Base-by-base conservation (phyloP, 2,797 vertebrate species). In the Galagoides demidoff region DNA sequence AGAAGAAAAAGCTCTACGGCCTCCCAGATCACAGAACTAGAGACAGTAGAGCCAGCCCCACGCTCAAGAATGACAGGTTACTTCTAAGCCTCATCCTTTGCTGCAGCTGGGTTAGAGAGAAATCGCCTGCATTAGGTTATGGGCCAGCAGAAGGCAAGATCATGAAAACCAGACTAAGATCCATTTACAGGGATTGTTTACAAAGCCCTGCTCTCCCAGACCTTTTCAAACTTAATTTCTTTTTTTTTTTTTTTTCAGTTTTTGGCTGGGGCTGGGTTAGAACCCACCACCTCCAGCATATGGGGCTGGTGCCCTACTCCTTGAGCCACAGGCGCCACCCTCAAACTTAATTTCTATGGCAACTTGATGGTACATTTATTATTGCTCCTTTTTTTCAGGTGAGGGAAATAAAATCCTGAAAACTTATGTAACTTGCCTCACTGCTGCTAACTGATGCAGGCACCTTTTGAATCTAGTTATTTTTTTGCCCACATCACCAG, bases 11-110 rank as follows among this genome's bases (percentile, higher is more conserved):
- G 43, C 22, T 55, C 3, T 55, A 66, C 1, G 66, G 29, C 14
- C 64, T 90, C 19, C 34, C 37, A 59, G 25, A 77, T 37, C 29
- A n/a, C 68, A 70, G 17, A 73, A 22, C 4, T 81, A 82, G 16
- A 84, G 34, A 77, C 70, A 43, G 25, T 10, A 34, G 16, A 25
- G 66, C 11, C 49, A 45, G 31, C 16, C 63, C 5, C 57, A 31
- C 23, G 17, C 81, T 92, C 85, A 12, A 64, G 76, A 96, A 93
- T 63, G 37, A 27, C 37, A 70, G 13, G n/a, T 84, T 37, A 87
- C 34, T 78, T 90, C 27, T 81, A 87, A 76, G 9, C 34, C 27
- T 76, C 37, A 66, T 5, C 84, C 78, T 71, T 2, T 49, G 23
- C 78, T 85, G n/a, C 88, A 94, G 4, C 49, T 16, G 74, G 3